A percentile compares a stretch with the other conserved stretches of the same genome.
Evolutionary conservation across 2,888 invertebrate genomes (phyloP).

Genomic region (Acanthosoma haemorrhoidale): DNA sequence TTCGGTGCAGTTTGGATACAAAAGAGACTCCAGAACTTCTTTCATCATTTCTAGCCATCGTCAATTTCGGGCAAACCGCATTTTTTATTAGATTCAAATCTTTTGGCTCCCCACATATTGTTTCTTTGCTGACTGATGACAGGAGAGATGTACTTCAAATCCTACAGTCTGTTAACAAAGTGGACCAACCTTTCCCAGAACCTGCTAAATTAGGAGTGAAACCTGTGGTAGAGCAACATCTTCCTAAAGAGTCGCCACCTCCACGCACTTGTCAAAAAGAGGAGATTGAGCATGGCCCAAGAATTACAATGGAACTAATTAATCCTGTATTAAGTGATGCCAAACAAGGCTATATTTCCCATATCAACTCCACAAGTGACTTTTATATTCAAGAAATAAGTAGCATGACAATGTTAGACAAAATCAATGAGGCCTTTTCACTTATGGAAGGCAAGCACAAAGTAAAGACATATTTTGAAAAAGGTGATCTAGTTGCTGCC

Average conservation of each 20-base stretch:
- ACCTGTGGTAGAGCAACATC: background rate
- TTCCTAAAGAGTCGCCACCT: background rate
- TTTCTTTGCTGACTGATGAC: background rate
- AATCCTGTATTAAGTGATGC: background rate
- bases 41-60: background rate
- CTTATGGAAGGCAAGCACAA: background rate
- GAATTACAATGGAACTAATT: background rate
- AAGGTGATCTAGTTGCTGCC: constrained; percentile 36
- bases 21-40: constrained; percentile 6
- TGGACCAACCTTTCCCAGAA: background rate
- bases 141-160: background rate
- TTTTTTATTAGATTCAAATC: background rate
- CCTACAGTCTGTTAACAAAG: background rate
- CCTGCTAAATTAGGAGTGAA: background rate
- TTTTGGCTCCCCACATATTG: background rate
- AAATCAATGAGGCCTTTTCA: constrained; percentile 48
- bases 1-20: constrained; percentile 54
- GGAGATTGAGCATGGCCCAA: background rate
- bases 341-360: constrained; percentile 9
- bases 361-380: constrained; percentile 59
- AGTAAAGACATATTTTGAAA: background rate
- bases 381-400: constrained; percentile 62
- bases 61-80: background rate
- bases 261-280: background rate
- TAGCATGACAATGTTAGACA: constrained; percentile 53